phyloP scores from a whole-genome alignment of 2,113 vertebrate genomes.

The Brachionichthys hirsutus region DNA sequence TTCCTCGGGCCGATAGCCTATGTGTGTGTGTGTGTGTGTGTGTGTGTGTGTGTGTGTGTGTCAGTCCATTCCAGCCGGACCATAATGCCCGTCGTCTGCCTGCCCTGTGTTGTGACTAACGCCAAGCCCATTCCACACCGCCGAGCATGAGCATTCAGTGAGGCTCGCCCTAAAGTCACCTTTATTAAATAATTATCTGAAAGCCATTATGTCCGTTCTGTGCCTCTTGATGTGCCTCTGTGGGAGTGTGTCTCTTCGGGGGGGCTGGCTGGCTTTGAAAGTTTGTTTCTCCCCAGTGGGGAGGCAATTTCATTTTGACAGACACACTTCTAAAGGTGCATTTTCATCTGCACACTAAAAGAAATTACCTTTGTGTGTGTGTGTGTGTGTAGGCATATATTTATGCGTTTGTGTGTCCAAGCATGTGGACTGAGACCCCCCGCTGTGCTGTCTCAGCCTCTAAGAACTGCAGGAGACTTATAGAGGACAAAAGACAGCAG shows the following conservation, averaged over 20 bases:
- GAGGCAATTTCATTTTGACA: slow-evolving; percentile 70
- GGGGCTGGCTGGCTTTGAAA: slow-evolving; percentile 60
- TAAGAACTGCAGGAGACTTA: slow-evolving; percentile 66
- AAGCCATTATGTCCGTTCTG: slow-evolving; percentile 60
- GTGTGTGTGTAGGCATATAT: slow-evolving; percentile 12
- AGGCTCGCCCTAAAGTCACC: slow-evolving; percentile 56
- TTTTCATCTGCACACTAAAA: slow-evolving; percentile 43
- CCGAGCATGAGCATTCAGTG: slow-evolving; percentile 48
- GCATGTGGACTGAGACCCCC: slow-evolving; percentile 56
- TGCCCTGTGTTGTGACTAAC: slow-evolving; percentile 54
- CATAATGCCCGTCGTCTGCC: slow-evolving; percentile 61
- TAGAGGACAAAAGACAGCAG: slow-evolving; percentile 72
- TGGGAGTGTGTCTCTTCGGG: slow-evolving; percentile 50
- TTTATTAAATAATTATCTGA: slow-evolving; percentile 70
- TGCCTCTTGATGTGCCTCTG: slow-evolving; percentile 55
- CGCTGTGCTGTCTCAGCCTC: slow-evolving; percentile 68
- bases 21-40: slow-evolving; percentile 11
- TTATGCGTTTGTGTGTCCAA: slow-evolving; percentile 19
- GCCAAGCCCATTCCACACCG: slow-evolving; percentile 41
- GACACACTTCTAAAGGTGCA: slow-evolving; percentile 61
- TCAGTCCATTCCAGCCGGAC: slow-evolving; percentile 45
- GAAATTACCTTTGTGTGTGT: slow-evolving; percentile 30
- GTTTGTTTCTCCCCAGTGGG: slow-evolving; percentile 51
- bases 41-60: too few species aligned
- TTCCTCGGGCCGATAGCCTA: slow-evolving; percentile 18